A percentile compares a stretch with the other conserved stretches of the same genome.
phyloP scores from a whole-genome alignment of 1,140 invertebrate species.

The Lucilia sericata region DNA sequence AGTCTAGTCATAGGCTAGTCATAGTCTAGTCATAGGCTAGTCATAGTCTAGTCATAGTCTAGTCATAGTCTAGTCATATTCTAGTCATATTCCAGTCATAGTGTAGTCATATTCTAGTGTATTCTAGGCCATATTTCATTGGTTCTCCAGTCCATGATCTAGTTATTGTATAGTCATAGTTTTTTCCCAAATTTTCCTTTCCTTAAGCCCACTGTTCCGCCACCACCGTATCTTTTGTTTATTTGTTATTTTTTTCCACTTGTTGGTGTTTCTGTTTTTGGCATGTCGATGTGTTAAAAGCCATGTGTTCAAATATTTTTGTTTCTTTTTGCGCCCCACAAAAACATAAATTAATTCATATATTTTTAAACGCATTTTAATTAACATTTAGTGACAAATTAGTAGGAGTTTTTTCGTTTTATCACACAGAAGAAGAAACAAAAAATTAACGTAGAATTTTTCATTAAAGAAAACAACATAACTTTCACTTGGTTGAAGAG shows the following conservation, averaged over 20 bases:
- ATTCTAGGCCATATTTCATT: too few species aligned
- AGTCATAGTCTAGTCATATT: too few species aligned
- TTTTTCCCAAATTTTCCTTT: background rate
- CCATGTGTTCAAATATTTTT: background rate
- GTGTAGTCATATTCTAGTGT: too few species aligned
- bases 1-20: too few species aligned
- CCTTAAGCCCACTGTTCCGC: background rate
- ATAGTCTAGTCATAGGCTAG: too few species aligned
- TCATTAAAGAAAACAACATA: too few species aligned
- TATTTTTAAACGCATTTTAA: slow-evolving; percentile 21
- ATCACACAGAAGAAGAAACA: background rate
- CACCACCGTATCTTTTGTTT: background rate
- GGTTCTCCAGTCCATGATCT: too few species aligned
- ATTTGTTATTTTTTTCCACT: background rate
- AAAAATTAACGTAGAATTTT: too few species aligned
- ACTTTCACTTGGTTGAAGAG: too few species aligned
- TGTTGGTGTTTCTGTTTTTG: background rate
- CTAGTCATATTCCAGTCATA: too few species aligned
- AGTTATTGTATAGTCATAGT: too few species aligned
- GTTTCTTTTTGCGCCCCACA: background rate
- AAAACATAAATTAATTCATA: background rate
- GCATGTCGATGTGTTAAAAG: background rate
- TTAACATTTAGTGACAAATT: slow-evolving; percentile 37
- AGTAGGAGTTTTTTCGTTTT: background rate
- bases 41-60: too few species aligned